Conservation (phyloP, 2,113 vertebrate species). For the Crypturellus undulatus region DNA sequence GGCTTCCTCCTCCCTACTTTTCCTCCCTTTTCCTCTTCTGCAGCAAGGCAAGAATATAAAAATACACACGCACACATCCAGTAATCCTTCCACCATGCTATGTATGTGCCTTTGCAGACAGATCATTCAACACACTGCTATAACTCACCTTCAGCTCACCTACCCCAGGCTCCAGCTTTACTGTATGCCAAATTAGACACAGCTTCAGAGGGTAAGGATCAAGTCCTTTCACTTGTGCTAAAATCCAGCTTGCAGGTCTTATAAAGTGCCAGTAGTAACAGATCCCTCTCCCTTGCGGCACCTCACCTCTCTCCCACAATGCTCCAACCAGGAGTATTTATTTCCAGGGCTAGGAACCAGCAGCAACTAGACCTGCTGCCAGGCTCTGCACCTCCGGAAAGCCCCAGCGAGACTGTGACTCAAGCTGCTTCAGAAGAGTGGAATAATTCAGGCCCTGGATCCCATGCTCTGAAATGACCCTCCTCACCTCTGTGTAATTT, state of each 20-base stretch:
- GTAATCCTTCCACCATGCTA: slow-evolving; percentile 43
- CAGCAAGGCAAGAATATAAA: slow-evolving; percentile 59
- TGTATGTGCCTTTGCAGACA: background rate
- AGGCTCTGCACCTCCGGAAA: background rate
- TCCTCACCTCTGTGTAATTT: slow-evolving; percentile 75
- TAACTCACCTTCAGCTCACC: slow-evolving; percentile 39
- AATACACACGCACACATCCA: slow-evolving; percentile 62
- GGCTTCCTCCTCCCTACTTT: slow-evolving; percentile 62
- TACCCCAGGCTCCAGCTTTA: background rate
- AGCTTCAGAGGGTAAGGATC: background rate
- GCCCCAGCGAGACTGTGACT: background rate
- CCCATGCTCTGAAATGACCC: background rate
- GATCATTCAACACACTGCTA: background rate
- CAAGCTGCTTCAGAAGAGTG: background rate
- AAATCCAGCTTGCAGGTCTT: background rate
- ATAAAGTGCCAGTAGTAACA: background rate
- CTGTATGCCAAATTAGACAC: background rate
- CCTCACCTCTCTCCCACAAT: background rate
- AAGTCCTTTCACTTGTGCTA: background rate
- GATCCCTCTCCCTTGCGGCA: background rate
- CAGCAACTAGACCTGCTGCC: background rate
- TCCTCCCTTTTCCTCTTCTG: slow-evolving; percentile 34
- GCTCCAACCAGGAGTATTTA: background rate
- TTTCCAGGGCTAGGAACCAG: background rate
- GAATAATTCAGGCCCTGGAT: background rate